A percentile compares a stretch with the other conserved stretches of the same genome.
phyloP scores from a whole-genome alignment of 2,113 vertebrate genomes.

The Hydrolagus affinis region DNA sequence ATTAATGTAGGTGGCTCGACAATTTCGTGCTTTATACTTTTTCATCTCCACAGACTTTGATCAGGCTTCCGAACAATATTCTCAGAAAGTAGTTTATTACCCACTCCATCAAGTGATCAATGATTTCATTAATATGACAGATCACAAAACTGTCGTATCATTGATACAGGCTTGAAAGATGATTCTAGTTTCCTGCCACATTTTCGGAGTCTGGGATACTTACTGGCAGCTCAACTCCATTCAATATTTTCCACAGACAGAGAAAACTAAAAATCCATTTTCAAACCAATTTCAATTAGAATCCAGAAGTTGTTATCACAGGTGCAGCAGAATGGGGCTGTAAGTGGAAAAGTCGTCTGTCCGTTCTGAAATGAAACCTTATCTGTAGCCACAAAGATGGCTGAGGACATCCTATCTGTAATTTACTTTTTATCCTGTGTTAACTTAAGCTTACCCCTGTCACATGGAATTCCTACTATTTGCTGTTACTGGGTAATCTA shows the following conservation, averaged over 20 bases:
- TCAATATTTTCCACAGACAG: conserved; percentile 80
- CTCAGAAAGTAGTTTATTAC: conserved; percentile 81
- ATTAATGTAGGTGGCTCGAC: conserved; percentile 29
- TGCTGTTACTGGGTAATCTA: conserved; percentile 81
- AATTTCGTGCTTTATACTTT: conserved; percentile 28
- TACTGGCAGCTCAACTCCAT: conserved; percentile 69
- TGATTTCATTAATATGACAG: conserved; percentile 99
- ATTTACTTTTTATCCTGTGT: conserved; percentile 99
- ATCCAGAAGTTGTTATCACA: conserved; percentile 99
- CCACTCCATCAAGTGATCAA: conserved; percentile 98
- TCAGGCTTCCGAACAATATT: conserved; percentile 50
- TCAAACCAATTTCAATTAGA: conserved; percentile 99
- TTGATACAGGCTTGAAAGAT: conserved; percentile 90
- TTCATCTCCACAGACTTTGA: conserved; percentile 52
- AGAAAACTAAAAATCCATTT: conserved; percentile 99
- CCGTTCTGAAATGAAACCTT: conserved; percentile 99
- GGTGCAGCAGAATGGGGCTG: conserved; percentile 96
- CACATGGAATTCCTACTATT: conserved; percentile 92
- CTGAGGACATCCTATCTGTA: conserved; percentile 98
- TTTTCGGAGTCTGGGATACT: conserved; percentile 69
- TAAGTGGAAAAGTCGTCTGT: conserved; percentile 99
- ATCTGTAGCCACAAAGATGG: conserved; percentile 97
- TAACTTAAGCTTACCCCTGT: conserved; percentile 99
- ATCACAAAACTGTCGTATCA: conserved; percentile 87
- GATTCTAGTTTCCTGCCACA: conserved; percentile 71